Conservation (phyloP, 2,113 vertebrate genomes). For the Alligator sinensis region DNA sequence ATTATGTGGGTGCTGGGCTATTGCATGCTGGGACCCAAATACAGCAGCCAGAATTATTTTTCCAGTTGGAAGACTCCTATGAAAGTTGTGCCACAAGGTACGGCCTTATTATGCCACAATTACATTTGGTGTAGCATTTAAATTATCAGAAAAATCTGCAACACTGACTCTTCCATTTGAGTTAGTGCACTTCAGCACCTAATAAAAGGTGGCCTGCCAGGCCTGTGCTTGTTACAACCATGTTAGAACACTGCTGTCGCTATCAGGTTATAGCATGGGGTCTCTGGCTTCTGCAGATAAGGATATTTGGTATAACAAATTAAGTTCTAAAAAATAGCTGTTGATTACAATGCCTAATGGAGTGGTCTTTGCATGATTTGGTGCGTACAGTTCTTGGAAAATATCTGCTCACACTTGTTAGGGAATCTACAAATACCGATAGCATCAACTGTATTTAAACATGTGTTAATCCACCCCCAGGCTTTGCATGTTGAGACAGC, state of each 20-base stretch:
- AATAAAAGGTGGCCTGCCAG: background rate
- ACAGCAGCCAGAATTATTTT: no score
- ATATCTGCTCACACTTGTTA: conserved; percentile 65
- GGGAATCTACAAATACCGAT: conserved; percentile 21
- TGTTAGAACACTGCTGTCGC: background rate
- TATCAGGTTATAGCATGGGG: rapidly evolving
- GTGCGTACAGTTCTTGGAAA: conserved; percentile 18
- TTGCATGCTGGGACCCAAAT: no score
- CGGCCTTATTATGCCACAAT: background rate
- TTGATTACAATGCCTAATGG: background rate
- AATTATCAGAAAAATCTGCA: background rate
- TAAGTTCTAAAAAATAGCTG: conserved; percentile 6
- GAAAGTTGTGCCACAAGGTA: background rate
- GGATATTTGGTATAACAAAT: conserved; percentile 25
- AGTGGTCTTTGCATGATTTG: conserved; percentile 13
- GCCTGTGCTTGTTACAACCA: background rate
- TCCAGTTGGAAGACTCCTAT: background rate
- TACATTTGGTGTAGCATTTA: background rate
- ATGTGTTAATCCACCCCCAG: conserved; percentile 49
- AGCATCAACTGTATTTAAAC: conserved; percentile 60
- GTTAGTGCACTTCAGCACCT: background rate
- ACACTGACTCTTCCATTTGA: background rate
- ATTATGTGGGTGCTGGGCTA: background rate
- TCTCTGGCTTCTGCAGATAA: background rate
- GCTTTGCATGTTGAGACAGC: conserved; percentile 57